Evolutionary conservation across 2,797 vertebrate species (phyloP).

Genomic region (Anabacerthia variegaticeps): DNA sequence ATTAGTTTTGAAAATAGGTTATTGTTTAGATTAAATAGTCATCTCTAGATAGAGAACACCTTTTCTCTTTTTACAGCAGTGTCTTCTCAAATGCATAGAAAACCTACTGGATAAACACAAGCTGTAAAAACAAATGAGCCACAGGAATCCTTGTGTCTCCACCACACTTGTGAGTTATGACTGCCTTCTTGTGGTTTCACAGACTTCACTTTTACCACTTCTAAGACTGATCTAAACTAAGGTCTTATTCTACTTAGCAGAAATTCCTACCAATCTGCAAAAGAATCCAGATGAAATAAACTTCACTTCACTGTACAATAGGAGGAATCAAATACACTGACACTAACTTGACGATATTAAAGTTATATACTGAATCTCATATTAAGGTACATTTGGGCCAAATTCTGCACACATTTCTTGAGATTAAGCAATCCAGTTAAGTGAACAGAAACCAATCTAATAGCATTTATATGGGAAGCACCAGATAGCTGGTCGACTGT

Average conservation of each 20-base stretch:
- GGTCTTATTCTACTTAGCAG: background rate
- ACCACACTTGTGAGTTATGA: background rate
- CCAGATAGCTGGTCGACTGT: background rate
- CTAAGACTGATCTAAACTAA: background rate
- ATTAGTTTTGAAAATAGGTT: background rate
- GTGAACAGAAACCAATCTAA: background rate
- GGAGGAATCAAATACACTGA: background rate
- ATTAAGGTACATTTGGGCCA: background rate
- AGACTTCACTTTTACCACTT: conserved; percentile 7
- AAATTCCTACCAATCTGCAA: background rate
- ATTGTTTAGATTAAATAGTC: background rate
- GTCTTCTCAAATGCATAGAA: background rate
- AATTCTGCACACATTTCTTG: background rate
- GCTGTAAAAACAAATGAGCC: conserved; percentile 24
- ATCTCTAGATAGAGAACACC: background rate
- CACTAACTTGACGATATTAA: background rate
- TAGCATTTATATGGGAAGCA: background rate
- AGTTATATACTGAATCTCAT: background rate
- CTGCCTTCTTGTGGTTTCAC: conserved; percentile 34
- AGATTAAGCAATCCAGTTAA: background rate
- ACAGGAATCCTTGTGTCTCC: conserved; percentile 1
- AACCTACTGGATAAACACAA: background rate
- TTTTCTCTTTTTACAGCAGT: background rate
- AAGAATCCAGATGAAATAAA: background rate
- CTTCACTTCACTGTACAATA: background rate